Conservation (phyloP, 2,797 vertebrate species). For the Vireo griseus region DNA sequence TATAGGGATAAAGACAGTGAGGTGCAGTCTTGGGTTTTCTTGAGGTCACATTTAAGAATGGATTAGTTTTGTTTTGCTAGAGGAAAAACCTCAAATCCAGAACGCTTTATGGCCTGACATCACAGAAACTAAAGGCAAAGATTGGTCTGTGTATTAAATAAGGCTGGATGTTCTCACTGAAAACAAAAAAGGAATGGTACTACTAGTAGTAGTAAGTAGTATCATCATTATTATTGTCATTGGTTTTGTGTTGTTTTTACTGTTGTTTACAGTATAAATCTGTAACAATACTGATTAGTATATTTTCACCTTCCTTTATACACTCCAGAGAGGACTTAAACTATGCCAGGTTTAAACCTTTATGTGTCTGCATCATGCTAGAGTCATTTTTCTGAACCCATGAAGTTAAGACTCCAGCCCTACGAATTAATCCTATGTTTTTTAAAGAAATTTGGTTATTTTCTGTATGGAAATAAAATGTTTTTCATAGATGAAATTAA, state of each 20-base stretch:
- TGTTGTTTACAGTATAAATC: background rate
- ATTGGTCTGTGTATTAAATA: background rate
- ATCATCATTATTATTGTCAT: background rate
- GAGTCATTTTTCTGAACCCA: rapidly evolving
- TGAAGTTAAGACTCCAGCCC: background rate
- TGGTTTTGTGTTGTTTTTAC: background rate
- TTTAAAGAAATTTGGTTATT: background rate
- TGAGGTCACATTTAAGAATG: background rate
- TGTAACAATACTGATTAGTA: background rate
- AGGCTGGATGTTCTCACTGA: background rate
- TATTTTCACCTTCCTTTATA: background rate
- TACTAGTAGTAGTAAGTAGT: background rate
- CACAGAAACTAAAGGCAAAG: background rate
- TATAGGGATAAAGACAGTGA: background rate
- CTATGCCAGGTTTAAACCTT: background rate
- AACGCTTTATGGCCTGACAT: background rate
- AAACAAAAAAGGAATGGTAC: background rate
- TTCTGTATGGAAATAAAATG: background rate
- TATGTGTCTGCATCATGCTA: rapidly evolving
- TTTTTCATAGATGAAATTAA: background rate
- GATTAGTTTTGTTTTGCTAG: background rate
- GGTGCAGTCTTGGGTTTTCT: background rate
- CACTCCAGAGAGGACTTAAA: background rate
- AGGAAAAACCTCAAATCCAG: background rate
- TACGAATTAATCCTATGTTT: background rate